Conservation (phyloP, 1,140 invertebrate genomes). For the Chymomyza costata region DNA sequence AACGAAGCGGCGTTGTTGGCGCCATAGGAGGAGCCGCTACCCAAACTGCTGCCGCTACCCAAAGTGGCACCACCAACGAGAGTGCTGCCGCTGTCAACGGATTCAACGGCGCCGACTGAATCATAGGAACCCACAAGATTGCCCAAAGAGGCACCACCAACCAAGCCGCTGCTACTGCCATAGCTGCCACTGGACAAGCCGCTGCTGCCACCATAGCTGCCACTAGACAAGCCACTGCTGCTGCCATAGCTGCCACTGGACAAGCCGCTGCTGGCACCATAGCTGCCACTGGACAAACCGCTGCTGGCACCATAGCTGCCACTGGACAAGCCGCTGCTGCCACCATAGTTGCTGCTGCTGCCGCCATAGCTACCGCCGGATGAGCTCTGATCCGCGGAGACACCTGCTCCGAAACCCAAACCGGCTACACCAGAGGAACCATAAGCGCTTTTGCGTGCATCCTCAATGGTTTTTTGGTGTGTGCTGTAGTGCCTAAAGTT, state of each 20-base stretch:
- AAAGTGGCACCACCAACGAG: conserved; percentile 8
- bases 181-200: conserved; percentile 7
- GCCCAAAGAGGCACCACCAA: conserved; percentile 21
- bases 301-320: conserved; percentile 11
- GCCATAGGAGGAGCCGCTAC: conserved; percentile 13
- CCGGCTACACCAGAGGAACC: conserved; percentile 7
- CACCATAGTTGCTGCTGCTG: background rate
- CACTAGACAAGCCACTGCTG: background rate
- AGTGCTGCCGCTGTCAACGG: conserved; percentile 14
- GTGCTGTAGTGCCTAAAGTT: conserved; percentile 52
- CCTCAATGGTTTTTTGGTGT: conserved; percentile 57
- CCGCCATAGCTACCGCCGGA: conserved; percentile 9
- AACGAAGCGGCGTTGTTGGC: conserved; percentile 26
- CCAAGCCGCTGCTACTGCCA: background rate
- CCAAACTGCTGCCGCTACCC: conserved; percentile 5
- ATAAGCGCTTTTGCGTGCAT: conserved; percentile 47
- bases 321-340: conserved; percentile 7
- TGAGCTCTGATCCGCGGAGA: background rate
- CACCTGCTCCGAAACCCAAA: background rate
- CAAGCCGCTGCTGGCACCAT: conserved; percentile 18
- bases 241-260: conserved; percentile 9
- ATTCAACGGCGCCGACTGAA: conserved; percentile 46
- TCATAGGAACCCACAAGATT: conserved; percentile 59
- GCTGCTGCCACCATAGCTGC: background rate
- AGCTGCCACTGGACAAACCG: conserved; percentile 8